A percentile compares a stretch with the other conserved stretches of the same genome.
Evolutionary conservation across 2,797 vertebrate genomes (phyloP).

Genomic region (Pseudochirops cupreus): DNA sequence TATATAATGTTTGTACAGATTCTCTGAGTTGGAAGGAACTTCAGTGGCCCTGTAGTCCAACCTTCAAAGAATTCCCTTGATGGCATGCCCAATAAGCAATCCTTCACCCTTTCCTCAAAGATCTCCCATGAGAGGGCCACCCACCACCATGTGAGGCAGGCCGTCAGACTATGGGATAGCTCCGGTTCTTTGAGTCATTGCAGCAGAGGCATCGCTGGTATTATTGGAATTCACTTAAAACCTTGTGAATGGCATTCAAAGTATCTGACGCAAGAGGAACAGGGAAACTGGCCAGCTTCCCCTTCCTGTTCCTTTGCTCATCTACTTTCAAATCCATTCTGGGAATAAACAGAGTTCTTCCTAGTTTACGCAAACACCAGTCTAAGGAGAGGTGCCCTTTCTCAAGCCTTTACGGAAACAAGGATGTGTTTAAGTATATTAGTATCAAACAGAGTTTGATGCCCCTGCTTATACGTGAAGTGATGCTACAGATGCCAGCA

Average conservation of each 20-base stretch:
- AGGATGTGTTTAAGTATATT: neutral
- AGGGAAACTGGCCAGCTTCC: neutral
- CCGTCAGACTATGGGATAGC: neutral
- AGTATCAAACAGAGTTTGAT: neutral
- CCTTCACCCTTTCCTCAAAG: neutral
- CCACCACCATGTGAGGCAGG: neutral
- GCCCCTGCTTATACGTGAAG: neutral
- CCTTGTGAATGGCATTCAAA: neutral
- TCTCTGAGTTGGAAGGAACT: neutral
- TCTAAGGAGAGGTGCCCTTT: neutral
- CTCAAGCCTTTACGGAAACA: neutral
- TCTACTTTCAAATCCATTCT: neutral
- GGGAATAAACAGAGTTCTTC: neutral
- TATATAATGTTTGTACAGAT: neutral
- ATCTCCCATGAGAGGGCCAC: neutral
- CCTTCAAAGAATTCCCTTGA: neutral
- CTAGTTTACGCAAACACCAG: neutral
- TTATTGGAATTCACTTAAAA: neutral
- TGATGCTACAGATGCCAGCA: neutral
- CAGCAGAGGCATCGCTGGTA: neutral
- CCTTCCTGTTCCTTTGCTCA: neutral
- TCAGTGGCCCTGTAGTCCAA: neutral
- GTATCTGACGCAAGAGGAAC: neutral
- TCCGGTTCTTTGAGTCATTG: neutral
- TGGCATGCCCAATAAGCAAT: neutral